phyloP scores from a whole-genome alignment of 1,140 invertebrate genomes.

The Zaprionus capensis region DNA sequence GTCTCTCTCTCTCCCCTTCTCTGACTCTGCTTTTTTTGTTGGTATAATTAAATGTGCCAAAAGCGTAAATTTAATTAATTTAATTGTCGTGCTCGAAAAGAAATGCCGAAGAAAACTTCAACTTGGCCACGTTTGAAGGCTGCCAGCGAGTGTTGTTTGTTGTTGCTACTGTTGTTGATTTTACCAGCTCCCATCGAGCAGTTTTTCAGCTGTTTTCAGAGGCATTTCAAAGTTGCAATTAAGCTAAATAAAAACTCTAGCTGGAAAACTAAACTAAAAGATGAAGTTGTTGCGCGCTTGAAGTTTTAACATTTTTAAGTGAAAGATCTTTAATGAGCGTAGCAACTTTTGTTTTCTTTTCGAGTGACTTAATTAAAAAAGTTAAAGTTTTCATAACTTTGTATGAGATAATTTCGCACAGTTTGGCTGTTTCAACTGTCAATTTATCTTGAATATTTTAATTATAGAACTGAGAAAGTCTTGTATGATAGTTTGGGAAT shows the following conservation, averaged over 20 bases:
- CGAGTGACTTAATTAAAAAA: background rate
- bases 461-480: too few species aligned
- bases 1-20: background rate
- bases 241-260: background rate
- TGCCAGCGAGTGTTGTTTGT: background rate
- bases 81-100: constrained; percentile 58
- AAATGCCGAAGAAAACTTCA: constrained; percentile 52
- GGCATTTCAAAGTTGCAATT: constrained; percentile 19
- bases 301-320: constrained; percentile 4
- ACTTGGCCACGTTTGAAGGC: constrained; percentile 36
- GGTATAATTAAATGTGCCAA: constrained; percentile 73
- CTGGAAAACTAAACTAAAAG: background rate
- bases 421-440: background rate
- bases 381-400: background rate
- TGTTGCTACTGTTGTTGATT: background rate
- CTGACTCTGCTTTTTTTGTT: constrained; percentile 26
- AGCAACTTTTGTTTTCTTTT: background rate
- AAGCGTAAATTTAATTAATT: constrained; percentile 78
- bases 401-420: background rate
- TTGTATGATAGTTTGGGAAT: too few species aligned
- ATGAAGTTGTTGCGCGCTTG: constrained; percentile 5
- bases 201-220: constrained; percentile 20
- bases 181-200: background rate
- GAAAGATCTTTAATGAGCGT: constrained; percentile 1
- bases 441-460: background rate